Percentiles rank a stretch among this genome's conserved stretches.
Evolutionary conservation across 2,797 vertebrate species (phyloP).

Genomic region (Sebastes kiyomatsui): DNA sequence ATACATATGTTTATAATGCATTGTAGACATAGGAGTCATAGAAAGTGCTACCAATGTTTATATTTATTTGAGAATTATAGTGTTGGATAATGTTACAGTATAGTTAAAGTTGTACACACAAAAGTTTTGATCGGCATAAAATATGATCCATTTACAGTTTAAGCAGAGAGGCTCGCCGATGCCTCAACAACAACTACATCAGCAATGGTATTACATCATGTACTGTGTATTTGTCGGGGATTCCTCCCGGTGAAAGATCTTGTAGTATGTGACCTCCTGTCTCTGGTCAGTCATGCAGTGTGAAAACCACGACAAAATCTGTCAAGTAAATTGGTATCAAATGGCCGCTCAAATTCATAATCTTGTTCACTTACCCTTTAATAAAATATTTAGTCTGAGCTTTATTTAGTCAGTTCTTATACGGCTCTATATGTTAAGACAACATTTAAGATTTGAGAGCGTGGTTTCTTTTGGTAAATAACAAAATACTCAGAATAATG

Average conservation of each 20-base stretch:
- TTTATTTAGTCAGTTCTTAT: not conserved
- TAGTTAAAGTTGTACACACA: not conserved
- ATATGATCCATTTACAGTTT: too few relatives aligned
- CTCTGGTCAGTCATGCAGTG: too few relatives aligned
- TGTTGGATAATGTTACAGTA: not conserved
- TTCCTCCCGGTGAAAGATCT: too few relatives aligned
- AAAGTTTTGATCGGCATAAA: not conserved
- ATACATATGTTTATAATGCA: too few relatives aligned
- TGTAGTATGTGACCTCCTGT: too few relatives aligned
- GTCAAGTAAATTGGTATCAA: not conserved
- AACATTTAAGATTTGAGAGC: not conserved
- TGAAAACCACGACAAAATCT: too few relatives aligned
- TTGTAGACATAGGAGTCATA: too few relatives aligned
- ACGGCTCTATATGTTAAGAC: not conserved
- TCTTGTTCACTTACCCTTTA: not conserved
- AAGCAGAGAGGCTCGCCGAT: too few relatives aligned
- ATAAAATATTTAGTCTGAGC: not conserved
- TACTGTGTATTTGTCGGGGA: too few relatives aligned
- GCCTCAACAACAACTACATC: too few relatives aligned
- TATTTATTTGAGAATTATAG: not conserved
- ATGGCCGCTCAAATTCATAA: not conserved
- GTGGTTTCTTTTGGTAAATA: not conserved
- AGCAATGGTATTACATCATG: too few relatives aligned
- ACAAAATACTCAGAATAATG: not conserved
- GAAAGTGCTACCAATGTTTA: not conserved